Evolutionary conservation across 2,113 vertebrate species (phyloP).

Genomic region (Mesitornis unicolor): DNA sequence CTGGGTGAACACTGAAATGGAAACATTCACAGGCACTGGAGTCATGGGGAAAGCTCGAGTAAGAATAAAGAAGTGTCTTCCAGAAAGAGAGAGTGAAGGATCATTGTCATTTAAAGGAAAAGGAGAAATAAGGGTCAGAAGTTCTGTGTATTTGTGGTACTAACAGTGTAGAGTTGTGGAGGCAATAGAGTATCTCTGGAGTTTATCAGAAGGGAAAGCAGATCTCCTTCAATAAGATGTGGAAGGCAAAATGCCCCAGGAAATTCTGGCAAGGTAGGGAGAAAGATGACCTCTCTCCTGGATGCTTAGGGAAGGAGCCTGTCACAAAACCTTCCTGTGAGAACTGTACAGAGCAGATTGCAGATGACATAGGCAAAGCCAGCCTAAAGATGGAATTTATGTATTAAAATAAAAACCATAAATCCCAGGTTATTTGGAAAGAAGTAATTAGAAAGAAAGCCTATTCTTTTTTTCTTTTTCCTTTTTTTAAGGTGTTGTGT

Average conservation of each 20-base stretch:
- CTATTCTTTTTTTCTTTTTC: accelerated
- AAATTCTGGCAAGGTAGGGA: not conserved
- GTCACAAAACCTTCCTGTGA: not conserved
- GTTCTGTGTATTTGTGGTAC: not conserved
- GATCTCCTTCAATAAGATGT: not conserved
- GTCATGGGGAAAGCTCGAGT: not conserved
- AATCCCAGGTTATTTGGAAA: not conserved
- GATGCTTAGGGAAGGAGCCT: not conserved
- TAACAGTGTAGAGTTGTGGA: not conserved
- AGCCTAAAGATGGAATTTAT: not conserved
- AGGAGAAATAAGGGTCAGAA: not conserved
- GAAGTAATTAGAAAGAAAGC: not conserved
- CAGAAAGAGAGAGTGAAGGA: not conserved
- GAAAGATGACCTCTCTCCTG: not conserved
- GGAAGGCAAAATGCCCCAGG: not conserved
- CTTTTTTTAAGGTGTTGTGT: not conserved
- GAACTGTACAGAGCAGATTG: not conserved
- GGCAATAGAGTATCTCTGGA: not conserved
- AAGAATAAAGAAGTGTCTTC: not conserved
- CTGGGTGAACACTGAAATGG: not conserved
- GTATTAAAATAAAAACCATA: not conserved
- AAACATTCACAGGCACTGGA: not conserved
- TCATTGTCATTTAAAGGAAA: not conserved
- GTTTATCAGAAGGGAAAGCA: not conserved
- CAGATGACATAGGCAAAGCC: not conserved